Base-by-base conservation (phyloP, 2,888 invertebrate genomes). In the Plebejus argus region DNA sequence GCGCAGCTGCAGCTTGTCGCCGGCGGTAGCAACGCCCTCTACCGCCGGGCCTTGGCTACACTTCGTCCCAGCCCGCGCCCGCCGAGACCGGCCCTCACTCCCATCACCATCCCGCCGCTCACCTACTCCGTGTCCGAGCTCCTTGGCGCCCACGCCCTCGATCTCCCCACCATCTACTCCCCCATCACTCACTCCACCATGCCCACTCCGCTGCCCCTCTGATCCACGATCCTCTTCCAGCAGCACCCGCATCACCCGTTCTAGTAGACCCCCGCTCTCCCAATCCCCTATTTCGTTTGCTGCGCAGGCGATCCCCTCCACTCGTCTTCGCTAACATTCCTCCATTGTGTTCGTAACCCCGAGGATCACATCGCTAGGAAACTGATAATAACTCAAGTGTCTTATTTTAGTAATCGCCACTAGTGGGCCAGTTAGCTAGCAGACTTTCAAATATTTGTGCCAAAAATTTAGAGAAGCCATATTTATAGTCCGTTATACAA, bases 101-200 rank as follows among this genome's bases (percentile, higher is more conserved):
- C 91, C 70, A 89, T 91, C 82, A 83, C 90, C 77, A 86, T 92
- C 76, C 92, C 93, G 7, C 92, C 94, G 56, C 91, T 93, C 83
- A 85, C 92, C 84, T 89, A 93, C 94, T 89, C 95, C 87, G 86
- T 94, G 87, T 85, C 96, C 91, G 94, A 93, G 79, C 91, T 88
- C 81, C 94, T 98, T 78, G 97, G 97, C 70, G 93, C 94, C 76
- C 95, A 95, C 80, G 95, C 97, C 18, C 95, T 97, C 76, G 97
- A 97, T 87, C 96, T 97, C 85, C 95, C 96, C 79, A 95, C 96
- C 78, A 95, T 96, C 76, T 95, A 96, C 82, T 95, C 95, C 39
- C 94, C 96, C n/a, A 94, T 97, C 80, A 96, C 96, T 77, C 96
- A 97, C 88, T 96, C 96, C 93, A 95, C 96, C 70, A 88, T 93